A percentile compares a stretch with the other conserved stretches of the same genome.
Evolutionary conservation across 2,797 vertebrate genomes (phyloP).

Genomic region (Glossophaga mutica): DNA sequence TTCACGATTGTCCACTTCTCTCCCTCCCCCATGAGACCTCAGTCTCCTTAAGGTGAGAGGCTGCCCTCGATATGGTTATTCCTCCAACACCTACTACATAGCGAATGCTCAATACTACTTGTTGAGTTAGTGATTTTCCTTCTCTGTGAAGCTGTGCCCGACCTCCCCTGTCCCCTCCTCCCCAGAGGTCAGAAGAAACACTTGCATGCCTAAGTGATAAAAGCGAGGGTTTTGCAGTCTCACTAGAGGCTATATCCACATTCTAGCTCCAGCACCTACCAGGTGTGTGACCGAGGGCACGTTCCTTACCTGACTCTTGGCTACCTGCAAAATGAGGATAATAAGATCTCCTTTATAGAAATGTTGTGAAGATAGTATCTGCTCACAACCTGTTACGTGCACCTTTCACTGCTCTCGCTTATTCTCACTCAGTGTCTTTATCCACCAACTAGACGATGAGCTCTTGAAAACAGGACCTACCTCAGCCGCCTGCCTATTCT

Average conservation of each 20-base stretch:
- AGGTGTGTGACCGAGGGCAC: no score
- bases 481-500: not conserved
- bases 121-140: not conserved
- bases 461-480: not conserved
- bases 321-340: not conserved
- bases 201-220: not conserved
- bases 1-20: not conserved
- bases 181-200: not conserved
- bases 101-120: not conserved
- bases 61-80: not conserved
- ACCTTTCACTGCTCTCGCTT: not conserved
- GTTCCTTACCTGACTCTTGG: not conserved
- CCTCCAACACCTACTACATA: not conserved
- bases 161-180: not conserved
- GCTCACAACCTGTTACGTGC: not conserved
- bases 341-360: not conserved
- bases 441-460: not conserved
- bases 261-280: not conserved
- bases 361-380: not conserved
- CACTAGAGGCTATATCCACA: not conserved
- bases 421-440: not conserved
- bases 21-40: not conserved
- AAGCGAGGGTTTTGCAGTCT: not conserved
- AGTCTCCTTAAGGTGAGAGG: not conserved
- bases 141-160: not conserved